Base-by-base conservation (phyloP, 2,797 vertebrate species). In the Taeniopygia guttata region DNA sequence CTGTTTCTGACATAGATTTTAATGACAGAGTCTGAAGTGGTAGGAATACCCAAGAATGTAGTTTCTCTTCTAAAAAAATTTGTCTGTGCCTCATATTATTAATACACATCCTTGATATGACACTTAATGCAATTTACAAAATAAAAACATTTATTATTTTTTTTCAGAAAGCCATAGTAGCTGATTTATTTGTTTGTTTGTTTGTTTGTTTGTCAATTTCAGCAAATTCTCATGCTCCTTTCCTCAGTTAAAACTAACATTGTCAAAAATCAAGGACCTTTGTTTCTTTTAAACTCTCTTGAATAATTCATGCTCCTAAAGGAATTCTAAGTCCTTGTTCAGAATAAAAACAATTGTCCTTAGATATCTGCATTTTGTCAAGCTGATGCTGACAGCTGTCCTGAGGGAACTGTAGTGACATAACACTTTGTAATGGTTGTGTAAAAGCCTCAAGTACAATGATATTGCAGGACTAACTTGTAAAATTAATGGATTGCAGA, bases 231-330 rank as follows among this genome's bases (percentile, higher is more conserved):
- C 70, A 91, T 93, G 49, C 52, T 81, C 89, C 76, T 78, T 87
- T 92, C 66, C 80, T 88, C 92, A 72, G 49, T 91, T 94, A 93
- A 96, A 95, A 76, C 72, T 74, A 94, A 32, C 42, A 34, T 26
- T 91, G 17, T 42, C 27, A 96, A 94, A 96, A 95, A 93, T 66
- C 84, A 95, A 94, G 54, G 56, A 36, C 18, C 13, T 68, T 70
- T 89, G n/a, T n/a, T n/a, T n/a, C 70, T 95, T 96, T 96, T 90
- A 90, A 75, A 86, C 7, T 4, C 11, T 94, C 52, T 62, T 96
- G 93, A 97, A 97, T 97, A 96, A 96, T 96, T 93, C 58, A 96
- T 91, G 20, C 11, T 78, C 5, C 2, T 87, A 96, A 93, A 84
- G 43, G 29, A 69, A 89, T 54, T 78, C 73, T 32, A 38, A 75